Evolutionary conservation across 2,797 vertebrate species (phyloP).

Genomic region (Danio albolineatus): DNA sequence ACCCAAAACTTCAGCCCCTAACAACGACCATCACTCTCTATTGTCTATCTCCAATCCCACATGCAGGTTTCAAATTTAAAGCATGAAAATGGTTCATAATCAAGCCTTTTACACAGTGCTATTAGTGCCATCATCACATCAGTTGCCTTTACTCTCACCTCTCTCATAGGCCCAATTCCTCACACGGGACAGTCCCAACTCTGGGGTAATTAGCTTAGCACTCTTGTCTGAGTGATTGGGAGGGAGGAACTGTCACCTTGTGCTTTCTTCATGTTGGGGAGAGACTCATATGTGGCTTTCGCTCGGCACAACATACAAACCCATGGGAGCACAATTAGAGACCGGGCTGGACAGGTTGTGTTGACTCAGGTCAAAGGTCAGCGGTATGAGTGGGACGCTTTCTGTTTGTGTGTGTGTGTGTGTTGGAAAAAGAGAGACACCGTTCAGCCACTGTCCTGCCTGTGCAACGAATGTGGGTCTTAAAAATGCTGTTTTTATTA

Average conservation of each 20-base stretch:
- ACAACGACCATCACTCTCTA: slow-evolving; percentile 16
- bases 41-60: slow-evolving; percentile 2
- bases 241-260: slow-evolving; percentile 57
- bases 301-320: slow-evolving; percentile 42
- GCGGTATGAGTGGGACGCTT: slow-evolving; percentile 12
- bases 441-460: not conserved
- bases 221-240: slow-evolving; percentile 80
- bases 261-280: slow-evolving; percentile 58
- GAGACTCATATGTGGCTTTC: slow-evolving; percentile 57
- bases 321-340: slow-evolving; percentile 61
- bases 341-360: slow-evolving; percentile 47
- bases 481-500: not conserved
- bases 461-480: not conserved
- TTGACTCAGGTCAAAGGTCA: slow-evolving; percentile 57
- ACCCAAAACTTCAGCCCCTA: not conserved
- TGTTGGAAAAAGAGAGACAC: slow-evolving; percentile 17
- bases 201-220: slow-evolving; percentile 95
- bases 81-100: not conserved
- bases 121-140: not conserved
- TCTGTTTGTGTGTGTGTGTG: slow-evolving; percentile 3
- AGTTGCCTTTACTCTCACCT: not conserved
- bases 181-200: slow-evolving; percentile 74
- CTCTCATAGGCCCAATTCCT: slow-evolving; percentile 45
- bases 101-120: not conserved
- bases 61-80: not conserved